Conservation (phyloP, 2,113 vertebrate species). For the Pelecanoides urinatrix region DNA sequence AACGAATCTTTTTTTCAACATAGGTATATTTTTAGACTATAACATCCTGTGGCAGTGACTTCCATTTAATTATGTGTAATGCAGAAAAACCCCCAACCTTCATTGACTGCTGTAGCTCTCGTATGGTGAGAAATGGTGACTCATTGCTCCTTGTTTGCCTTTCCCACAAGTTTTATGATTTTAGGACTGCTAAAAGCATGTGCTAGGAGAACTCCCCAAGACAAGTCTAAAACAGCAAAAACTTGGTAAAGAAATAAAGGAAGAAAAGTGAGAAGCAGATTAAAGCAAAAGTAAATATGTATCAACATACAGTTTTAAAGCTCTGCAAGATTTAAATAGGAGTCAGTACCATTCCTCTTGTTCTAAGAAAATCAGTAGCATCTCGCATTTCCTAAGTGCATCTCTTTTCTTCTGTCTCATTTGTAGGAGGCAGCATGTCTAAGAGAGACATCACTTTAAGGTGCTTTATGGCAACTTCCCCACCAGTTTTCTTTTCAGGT, state of each 20-base stretch:
- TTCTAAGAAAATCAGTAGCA: neutral
- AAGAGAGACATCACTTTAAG: neutral
- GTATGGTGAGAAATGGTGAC: neutral
- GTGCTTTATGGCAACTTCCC: neutral
- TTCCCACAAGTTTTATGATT: neutral
- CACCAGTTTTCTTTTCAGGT: neutral
- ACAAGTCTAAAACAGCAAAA: neutral
- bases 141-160: neutral
- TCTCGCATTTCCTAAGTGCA: neutral
- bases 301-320: neutral
- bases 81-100: neutral
- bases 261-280: neutral
- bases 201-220: neutral
- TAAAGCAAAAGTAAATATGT: neutral
- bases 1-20: neutral
- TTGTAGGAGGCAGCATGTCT: neutral
- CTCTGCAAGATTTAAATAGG: neutral
- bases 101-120: neutral
- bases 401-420: neutral
- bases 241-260: neutral
- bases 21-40: neutral
- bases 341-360: neutral
- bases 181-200: neutral
- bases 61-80: neutral
- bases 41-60: neutral